phyloP scores from a whole-genome alignment of 2,797 vertebrate genomes.

The Gallinago nigripennis region DNA sequence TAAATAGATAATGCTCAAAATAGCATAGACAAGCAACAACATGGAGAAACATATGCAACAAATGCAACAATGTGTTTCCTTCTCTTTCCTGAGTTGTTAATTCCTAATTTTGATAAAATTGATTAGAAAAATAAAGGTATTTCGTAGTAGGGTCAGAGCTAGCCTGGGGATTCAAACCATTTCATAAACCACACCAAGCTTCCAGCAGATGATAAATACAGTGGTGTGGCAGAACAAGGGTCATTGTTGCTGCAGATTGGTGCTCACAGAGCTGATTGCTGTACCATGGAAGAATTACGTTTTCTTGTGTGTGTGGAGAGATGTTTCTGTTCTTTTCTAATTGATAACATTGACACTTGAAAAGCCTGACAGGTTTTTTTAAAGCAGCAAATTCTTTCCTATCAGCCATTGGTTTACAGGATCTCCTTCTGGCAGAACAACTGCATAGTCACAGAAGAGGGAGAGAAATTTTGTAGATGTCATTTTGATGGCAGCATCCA shows the following conservation, averaged over 20 bases:
- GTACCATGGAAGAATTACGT: neutral
- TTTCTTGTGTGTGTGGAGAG: neutral
- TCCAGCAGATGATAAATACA: neutral
- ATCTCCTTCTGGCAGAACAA: neutral
- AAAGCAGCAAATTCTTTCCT: neutral
- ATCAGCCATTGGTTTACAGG: neutral
- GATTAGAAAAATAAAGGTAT: neutral
- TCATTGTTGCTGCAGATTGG: neutral
- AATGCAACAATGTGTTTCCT: neutral
- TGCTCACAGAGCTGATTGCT: neutral
- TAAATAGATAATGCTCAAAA: slow-evolving; percentile 19
- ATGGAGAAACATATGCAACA: neutral
- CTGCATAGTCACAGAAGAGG: neutral
- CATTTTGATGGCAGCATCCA: neutral
- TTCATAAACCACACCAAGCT: neutral
- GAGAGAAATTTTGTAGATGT: neutral
- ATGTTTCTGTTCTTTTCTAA: neutral
- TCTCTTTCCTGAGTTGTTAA: neutral
- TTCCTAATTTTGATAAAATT: neutral
- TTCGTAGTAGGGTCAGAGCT: neutral
- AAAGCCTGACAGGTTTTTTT: neutral
- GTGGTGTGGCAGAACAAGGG: neutral
- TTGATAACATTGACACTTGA: neutral
- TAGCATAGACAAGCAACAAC: neutral
- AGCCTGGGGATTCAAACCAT: neutral